Conservation (phyloP, 2,797 vertebrate genomes). For the Pachyuromys duprasi region DNA sequence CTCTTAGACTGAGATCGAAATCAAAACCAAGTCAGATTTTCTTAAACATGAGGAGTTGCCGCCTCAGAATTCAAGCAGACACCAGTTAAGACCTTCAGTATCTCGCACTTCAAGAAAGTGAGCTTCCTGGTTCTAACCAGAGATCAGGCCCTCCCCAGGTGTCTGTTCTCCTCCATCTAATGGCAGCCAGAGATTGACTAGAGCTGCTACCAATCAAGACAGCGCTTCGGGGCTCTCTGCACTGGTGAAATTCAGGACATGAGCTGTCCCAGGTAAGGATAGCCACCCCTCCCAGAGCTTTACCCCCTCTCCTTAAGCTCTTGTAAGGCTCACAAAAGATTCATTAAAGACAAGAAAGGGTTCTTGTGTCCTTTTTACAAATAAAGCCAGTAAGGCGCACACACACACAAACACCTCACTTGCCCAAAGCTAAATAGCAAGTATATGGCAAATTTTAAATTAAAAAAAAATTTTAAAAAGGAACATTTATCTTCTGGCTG, state of each 20-base stretch:
- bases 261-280: neutral
- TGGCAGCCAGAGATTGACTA: neutral
- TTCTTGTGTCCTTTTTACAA: neutral
- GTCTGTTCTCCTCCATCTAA: neutral
- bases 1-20: neutral
- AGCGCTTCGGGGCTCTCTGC: neutral
- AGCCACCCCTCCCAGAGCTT: neutral
- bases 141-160: neutral
- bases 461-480: neutral
- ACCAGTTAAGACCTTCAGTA: neutral
- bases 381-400: neutral
- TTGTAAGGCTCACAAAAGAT: conserved; percentile 29
- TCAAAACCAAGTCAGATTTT: conserved; percentile 29
- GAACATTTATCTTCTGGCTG: neutral
- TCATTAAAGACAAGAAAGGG: neutral
- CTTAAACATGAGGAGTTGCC: neutral
- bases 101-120: neutral
- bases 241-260: neutral
- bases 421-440: neutral
- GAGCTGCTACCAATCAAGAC: neutral
- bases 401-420: neutral
- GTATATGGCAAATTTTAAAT: neutral
- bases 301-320: neutral
- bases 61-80: neutral
- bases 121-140: neutral